phyloP scores from a whole-genome alignment of 2,113 vertebrate genomes.

The Suncus etruscus region DNA sequence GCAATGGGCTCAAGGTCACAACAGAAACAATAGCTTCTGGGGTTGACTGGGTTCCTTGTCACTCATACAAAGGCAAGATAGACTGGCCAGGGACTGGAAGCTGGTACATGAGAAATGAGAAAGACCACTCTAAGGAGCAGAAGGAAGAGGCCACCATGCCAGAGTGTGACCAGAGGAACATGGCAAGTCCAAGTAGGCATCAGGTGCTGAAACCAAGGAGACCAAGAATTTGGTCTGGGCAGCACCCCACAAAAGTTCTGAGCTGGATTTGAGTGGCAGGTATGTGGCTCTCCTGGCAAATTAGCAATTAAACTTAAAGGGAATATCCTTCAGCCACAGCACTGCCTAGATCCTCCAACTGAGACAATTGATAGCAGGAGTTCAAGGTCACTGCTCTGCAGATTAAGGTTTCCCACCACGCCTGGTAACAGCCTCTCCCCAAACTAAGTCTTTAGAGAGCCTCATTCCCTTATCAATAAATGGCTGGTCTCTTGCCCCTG shows the following conservation, averaged over 20 bases:
- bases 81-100: neutral
- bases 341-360: neutral
- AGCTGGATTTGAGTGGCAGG: neutral
- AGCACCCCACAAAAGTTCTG: fast-evolving
- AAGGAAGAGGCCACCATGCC: neutral
- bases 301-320: too few relatives aligned
- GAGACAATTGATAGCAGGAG: neutral
- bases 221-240: neutral
- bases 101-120: neutral
- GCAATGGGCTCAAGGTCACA: conserved; percentile 12
- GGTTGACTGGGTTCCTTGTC: neutral
- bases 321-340: neutral
- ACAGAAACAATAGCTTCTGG: neutral
- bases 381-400: fast-evolving
- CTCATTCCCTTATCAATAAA: neutral
- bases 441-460: neutral
- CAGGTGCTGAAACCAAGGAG: neutral
- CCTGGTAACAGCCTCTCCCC: neutral
- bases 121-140: neutral
- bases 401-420: too few relatives aligned
- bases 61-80: neutral
- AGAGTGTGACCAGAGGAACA: neutral
- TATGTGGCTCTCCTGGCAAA: neutral
- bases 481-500: neutral
- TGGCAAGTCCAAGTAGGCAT: neutral